Evolutionary conservation across 1,140 invertebrate species (phyloP).

Genomic region (Trichoplusia ni): DNA sequence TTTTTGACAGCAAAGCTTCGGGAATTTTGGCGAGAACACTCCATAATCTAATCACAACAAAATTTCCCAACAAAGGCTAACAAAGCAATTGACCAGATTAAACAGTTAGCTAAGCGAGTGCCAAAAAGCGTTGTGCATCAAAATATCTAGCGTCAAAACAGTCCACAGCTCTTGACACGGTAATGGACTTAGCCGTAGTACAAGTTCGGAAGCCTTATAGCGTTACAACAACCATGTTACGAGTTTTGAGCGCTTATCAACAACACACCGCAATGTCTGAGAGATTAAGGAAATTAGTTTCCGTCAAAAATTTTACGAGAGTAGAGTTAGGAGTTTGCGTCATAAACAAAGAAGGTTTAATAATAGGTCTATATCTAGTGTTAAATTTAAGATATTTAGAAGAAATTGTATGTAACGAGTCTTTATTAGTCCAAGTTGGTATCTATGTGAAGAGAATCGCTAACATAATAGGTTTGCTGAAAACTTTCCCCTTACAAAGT

Average conservation of each 20-base stretch:
- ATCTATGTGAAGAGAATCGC: background rate
- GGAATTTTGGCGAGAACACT: slow-evolving; percentile 15
- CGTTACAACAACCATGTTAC: slow-evolving; percentile 46
- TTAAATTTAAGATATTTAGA: background rate
- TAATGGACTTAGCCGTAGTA: slow-evolving; percentile 67
- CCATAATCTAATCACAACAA: slow-evolving; percentile 57
- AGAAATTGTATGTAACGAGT: too few species aligned
- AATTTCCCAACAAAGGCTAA: slow-evolving; percentile 52
- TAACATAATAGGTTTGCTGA: background rate
- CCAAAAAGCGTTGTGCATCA: slow-evolving; percentile 43
- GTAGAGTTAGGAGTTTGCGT: background rate
- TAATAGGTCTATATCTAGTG: too few species aligned
- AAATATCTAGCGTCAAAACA: slow-evolving; percentile 64
- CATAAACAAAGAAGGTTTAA: too few species aligned
- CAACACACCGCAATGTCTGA: slow-evolving; percentile 19
- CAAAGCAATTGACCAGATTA: slow-evolving; percentile 61
- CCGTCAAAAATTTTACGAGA: slow-evolving; percentile 1
- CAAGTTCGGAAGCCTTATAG: slow-evolving; percentile 48
- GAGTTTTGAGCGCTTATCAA: slow-evolving; percentile 40
- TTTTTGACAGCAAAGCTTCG: slow-evolving; percentile 17
- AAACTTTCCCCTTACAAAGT: slow-evolving; percentile 15
- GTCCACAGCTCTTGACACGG: slow-evolving; percentile 42
- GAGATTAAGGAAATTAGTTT: slow-evolving; percentile 28
- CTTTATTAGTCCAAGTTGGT: slow-evolving; percentile 1
- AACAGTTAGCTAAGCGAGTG: slow-evolving; percentile 38